phyloP scores from a whole-genome alignment of 2,888 invertebrate genomes.

The Eupithecia insigniata region DNA sequence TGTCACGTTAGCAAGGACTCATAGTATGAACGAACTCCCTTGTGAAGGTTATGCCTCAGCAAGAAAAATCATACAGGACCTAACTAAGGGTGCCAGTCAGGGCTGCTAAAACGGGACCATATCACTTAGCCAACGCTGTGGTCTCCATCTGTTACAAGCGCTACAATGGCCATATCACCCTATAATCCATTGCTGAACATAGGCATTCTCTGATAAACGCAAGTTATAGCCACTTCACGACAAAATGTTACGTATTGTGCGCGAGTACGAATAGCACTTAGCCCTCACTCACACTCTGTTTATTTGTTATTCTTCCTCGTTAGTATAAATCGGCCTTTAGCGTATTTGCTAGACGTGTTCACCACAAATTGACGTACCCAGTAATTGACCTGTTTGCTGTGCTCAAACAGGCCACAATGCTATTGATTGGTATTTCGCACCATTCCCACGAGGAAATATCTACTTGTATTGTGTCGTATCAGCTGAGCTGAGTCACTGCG shows the following conservation, averaged over 20 bases:
- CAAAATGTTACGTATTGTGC: background rate
- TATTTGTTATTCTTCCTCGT: background rate
- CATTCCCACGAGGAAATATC: constrained; percentile 35
- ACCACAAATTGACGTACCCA: background rate
- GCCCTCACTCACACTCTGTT: background rate
- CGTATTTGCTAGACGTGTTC: background rate
- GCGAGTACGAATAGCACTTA: background rate
- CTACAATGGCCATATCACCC: background rate
- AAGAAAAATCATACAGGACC: background rate
- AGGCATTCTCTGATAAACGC: background rate
- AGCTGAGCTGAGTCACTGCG: constrained; percentile 28
- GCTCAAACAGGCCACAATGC: constrained; percentile 42
- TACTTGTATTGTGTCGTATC: constrained; percentile 33
- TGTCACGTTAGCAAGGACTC: background rate
- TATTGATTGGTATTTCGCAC: constrained; percentile 46
- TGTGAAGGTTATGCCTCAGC: background rate
- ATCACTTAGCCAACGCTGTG: background rate
- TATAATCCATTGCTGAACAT: background rate
- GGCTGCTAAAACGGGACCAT: background rate
- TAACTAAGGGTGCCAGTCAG: background rate
- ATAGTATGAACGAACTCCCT: background rate
- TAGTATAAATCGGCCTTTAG: background rate
- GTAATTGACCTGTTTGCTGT: constrained; percentile 65
- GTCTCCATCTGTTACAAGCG: background rate
- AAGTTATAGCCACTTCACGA: background rate